These are phyloP conservation scores for Scaptomyza flava DNA, from an alignment of 2,888 invertebrate genomes.

Conservation along the genomic window DNA sequence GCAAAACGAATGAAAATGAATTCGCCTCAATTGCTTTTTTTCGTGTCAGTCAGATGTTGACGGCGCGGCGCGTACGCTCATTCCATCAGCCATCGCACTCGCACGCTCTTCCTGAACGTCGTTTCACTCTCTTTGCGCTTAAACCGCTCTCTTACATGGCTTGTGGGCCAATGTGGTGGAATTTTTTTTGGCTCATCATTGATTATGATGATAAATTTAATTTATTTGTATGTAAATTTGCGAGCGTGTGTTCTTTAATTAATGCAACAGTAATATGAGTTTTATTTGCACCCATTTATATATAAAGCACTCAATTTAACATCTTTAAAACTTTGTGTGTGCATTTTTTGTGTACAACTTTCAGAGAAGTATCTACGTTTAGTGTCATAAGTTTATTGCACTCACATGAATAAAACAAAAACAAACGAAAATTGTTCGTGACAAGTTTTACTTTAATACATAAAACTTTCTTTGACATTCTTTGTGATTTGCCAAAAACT, in stretches of 20 bases:
- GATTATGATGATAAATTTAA: slow-evolving; percentile 36
- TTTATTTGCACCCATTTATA: not conserved
- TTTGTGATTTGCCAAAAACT: not conserved
- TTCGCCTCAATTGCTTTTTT: slow-evolving; percentile 54
- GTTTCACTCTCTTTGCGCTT: slow-evolving; percentile 18
- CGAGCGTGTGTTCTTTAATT: not conserved
- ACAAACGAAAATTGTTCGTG: not conserved
- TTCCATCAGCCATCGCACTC: slow-evolving; percentile 7
- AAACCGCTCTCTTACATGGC: slow-evolving; percentile 31
- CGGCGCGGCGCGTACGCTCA: slow-evolving; percentile 29
- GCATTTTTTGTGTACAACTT: not conserved
- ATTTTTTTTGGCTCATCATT: slow-evolving; percentile 41
- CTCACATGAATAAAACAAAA: not conserved
- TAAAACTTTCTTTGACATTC: not conserved
- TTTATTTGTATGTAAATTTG: not conserved
- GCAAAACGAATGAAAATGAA: slow-evolving; percentile 62
- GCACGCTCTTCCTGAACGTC: slow-evolving; percentile 17
- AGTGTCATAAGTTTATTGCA: slow-evolving; percentile 1
- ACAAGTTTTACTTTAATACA: not conserved
- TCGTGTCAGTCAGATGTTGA: slow-evolving; percentile 55
- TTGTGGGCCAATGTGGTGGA: slow-evolving; percentile 33
- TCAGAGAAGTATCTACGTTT: not conserved
- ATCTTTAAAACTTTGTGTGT: not conserved
- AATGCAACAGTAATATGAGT: not conserved
- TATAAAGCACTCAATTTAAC: not conserved